Evolutionary conservation across 2,797 vertebrate genomes (phyloP).

Genomic region (Syngnathus rostellatus): DNA sequence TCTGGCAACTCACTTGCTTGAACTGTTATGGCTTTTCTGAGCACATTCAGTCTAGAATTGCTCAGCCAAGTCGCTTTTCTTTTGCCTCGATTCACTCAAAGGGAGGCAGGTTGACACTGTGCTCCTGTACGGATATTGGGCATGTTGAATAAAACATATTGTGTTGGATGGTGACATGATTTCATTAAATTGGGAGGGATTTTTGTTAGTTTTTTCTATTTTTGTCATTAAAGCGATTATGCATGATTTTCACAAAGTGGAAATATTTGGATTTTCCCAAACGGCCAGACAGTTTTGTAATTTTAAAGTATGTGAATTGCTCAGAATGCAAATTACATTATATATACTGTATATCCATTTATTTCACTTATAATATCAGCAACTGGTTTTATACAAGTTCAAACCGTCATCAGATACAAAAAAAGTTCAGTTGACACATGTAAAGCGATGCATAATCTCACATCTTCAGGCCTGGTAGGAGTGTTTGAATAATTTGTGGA

Average conservation of each 20-base stretch:
- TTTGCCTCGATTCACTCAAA: background rate
- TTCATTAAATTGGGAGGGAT: too few species aligned
- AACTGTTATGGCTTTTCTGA: background rate
- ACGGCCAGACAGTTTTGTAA: background rate
- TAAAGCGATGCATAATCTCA: background rate
- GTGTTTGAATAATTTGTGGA: background rate
- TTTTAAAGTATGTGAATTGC: background rate
- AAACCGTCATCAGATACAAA: background rate
- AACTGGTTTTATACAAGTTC: background rate
- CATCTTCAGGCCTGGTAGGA: background rate
- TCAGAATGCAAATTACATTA: background rate
- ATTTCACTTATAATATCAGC: background rate
- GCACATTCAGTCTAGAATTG: background rate
- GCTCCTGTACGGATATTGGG: background rate
- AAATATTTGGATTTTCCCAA: too few species aligned
- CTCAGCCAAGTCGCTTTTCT: background rate
- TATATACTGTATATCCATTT: background rate
- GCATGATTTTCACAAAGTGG: too few species aligned
- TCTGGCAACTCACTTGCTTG: background rate
- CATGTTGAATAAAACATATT: background rate
- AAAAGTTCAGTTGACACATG: background rate
- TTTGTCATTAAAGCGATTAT: too few species aligned
- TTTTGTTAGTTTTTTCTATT: background rate
- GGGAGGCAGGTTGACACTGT: background rate
- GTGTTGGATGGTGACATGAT: background rate